Base-by-base conservation (phyloP, 2,888 invertebrate genomes). In the Eulithis prunata region DNA sequence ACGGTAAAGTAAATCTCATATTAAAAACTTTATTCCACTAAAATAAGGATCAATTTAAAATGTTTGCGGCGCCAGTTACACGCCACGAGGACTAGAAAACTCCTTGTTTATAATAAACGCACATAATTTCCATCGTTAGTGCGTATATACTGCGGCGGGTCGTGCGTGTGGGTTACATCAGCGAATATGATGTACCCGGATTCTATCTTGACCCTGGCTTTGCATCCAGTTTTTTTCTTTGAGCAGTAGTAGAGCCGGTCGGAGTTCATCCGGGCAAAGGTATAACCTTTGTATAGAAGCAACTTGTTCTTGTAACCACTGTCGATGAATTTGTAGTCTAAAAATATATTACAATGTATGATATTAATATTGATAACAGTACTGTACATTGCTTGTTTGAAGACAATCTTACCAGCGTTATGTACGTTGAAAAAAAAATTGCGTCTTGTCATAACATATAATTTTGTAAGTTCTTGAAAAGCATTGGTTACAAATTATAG, bases 231-330 rank as follows among this genome's bases (percentile, higher is more conserved):
- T 47, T 72, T 75, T 71, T 79, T 83, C 57, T 73, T 78, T 0
- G 85, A 85, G 46, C 85, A 86, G 62, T 84, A 85, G 81, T 80
- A 85, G 38, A 77, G 53, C 7, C 57, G 77, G 10, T 68, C 72
- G 21, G 74, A 74, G 32, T 75, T 75, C 66, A 74, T 76, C 56
- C 76, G 78, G 0, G 81, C 75, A 68, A 77, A 85, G 0, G 84
- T 85, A 54, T 79, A 83, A 0, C 78, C 70, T 41, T 58, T 21
- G 41, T 58, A 62, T 6, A 64, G 49, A 41, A 68, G 68, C 2
- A 83, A 57, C 4, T 75, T 68, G 32, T 82, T 75, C 62, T 78
- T 83, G 10, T 0, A 28, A 10, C 61, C 61, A 12, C 12, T 41
- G 46, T 61, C 14, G 4, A 61, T 46, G 61, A 61, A 61, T 13